A percentile compares a stretch with the other conserved stretches of the same genome.
phyloP scores from a whole-genome alignment of 2,797 vertebrate genomes.

The Lophotriccus pileatus region DNA sequence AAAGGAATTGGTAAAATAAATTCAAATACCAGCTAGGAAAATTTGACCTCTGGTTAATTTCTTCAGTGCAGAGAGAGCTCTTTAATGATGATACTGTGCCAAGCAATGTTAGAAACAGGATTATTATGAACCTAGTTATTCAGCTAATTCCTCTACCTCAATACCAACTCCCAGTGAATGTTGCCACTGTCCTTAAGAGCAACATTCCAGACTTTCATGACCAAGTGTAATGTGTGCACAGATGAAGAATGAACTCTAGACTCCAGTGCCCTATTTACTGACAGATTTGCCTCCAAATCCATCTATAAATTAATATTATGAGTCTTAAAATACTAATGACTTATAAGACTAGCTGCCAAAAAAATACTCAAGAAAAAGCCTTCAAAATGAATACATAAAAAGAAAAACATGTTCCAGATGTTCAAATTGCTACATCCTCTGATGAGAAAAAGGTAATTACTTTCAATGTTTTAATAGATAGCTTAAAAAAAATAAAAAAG shows the following conservation, averaged over 20 bases:
- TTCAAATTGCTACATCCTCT: not conserved
- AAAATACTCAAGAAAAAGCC: not conserved
- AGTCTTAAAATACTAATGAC: not conserved
- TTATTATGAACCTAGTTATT: not conserved
- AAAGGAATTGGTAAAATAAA: not conserved
- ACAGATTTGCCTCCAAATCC: not conserved
- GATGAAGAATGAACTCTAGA: not conserved
- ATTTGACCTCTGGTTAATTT: not conserved
- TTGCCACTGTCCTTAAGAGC: not conserved
- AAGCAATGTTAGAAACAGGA: not conserved
- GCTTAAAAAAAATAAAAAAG: not conserved
- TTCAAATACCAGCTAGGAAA: not conserved
- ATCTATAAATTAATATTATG: not conserved
- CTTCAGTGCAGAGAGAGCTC: not conserved
- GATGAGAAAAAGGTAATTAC: not conserved
- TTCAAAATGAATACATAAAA: not conserved
- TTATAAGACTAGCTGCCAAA: not conserved
- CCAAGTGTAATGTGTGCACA: not conserved
- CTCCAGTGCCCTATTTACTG: not conserved
- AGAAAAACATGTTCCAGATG: not conserved
- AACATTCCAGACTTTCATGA: not conserved
- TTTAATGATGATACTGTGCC: not conserved
- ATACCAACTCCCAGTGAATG: not conserved
- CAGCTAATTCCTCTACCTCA: not conserved
- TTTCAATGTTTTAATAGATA: not conserved